These are phyloP conservation scores for Calidris pugnax DNA, from an alignment of 2,113 vertebrate genomes.

Conservation along the genomic window DNA sequence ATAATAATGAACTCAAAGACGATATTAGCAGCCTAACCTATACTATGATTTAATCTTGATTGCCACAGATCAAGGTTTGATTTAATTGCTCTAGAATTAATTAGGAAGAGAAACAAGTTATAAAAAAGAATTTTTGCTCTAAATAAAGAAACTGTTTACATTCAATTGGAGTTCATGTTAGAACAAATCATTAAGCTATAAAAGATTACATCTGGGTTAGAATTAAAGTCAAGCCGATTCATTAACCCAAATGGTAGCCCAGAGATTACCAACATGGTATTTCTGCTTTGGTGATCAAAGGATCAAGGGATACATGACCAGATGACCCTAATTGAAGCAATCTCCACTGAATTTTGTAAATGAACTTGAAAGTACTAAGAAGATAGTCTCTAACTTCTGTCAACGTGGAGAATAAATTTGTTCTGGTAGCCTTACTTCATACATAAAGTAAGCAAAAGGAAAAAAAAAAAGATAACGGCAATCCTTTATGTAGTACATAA, in stretches of 20 bases:
- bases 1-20: constrained; percentile 69
- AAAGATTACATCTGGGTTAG: constrained; percentile 75
- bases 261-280: constrained; percentile 66
- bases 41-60: constrained; percentile 66
- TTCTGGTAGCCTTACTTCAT: constrained; percentile 8
- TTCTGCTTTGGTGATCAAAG: constrained; percentile 61
- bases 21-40: constrained; percentile 63
- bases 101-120: constrained; percentile 73
- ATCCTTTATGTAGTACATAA: neutral
- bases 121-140: constrained; percentile 67
- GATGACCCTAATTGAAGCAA: constrained; percentile 73
- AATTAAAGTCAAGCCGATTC: constrained; percentile 76
- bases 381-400: constrained; percentile 24
- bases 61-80: constrained; percentile 67
- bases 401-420: neutral
- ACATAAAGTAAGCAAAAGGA: neutral
- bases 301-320: constrained; percentile 61
- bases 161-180: constrained; percentile 62
- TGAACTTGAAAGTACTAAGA: constrained; percentile 38
- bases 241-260: constrained; percentile 71
- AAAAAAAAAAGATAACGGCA: neutral
- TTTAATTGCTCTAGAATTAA: constrained; percentile 75
- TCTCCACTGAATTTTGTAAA: constrained; percentile 43
- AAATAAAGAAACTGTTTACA: constrained; percentile 70
- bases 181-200: constrained; percentile 72